Percentiles rank a stretch among this genome's conserved stretches.
Evolutionary conservation across 1,140 invertebrate species (phyloP).

Genomic region (Penaeus indicus): DNA sequence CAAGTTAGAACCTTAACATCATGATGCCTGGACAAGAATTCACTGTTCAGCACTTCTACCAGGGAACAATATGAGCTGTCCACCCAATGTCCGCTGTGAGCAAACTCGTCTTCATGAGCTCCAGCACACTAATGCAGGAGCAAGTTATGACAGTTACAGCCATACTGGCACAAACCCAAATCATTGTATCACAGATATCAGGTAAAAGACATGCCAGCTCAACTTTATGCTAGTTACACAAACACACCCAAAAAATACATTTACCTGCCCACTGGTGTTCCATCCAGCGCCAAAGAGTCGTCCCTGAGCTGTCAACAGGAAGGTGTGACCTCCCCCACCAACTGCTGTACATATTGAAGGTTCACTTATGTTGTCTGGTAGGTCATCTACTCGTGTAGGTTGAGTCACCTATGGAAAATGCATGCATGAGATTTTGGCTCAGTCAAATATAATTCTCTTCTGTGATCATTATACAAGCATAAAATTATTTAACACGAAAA

Average conservation of each 20-base stretch:
- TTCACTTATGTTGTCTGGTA: slow-evolving; percentile 70
- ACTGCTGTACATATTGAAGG: slow-evolving; percentile 75
- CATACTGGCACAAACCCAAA: too few species aligned
- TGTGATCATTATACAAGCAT: not conserved
- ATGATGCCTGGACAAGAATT: too few species aligned
- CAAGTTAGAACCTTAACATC: too few species aligned
- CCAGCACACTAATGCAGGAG: too few species aligned
- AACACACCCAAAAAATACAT: not conserved
- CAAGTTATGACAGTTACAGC: too few species aligned
- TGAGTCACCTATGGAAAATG: slow-evolving; percentile 65
- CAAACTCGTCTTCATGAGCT: too few species aligned
- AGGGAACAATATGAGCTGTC: too few species aligned
- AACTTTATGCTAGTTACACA: too few species aligned
- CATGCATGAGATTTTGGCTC: not conserved
- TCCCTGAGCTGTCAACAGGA: slow-evolving; percentile 78
- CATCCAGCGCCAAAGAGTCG: slow-evolving; percentile 55
- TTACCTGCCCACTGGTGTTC: slow-evolving; percentile 56
- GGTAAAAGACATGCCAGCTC: too few species aligned
- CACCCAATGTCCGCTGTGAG: too few species aligned
- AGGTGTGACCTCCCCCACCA: slow-evolving; percentile 83
- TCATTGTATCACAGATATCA: too few species aligned
- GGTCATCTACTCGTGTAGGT: slow-evolving; percentile 73
- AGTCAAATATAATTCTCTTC: not conserved
- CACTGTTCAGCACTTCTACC: too few species aligned
- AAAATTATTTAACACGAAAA: not conserved